Percentiles rank a stretch among this genome's conserved stretches.
phyloP scores from a whole-genome alignment of 2,888 invertebrate species.

The Mycogona germanica region DNA sequence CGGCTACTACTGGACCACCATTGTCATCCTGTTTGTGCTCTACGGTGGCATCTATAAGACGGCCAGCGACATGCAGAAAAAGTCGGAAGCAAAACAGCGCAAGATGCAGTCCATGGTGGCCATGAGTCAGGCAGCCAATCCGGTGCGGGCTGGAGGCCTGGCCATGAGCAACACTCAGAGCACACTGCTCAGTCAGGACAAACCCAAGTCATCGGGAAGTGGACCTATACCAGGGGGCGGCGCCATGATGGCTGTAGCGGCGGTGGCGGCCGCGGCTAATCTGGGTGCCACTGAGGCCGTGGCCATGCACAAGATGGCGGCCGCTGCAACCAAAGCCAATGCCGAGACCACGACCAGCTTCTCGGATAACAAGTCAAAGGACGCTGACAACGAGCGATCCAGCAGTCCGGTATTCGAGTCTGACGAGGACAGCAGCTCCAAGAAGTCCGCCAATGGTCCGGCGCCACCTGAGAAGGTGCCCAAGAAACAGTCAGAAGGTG shows the following conservation, averaged over 20 bases:
- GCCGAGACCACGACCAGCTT: constrained; percentile 39
- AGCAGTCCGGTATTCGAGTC: constrained; percentile 89
- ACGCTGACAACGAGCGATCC: constrained; percentile 55
- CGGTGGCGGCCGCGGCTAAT: constrained; percentile 17
- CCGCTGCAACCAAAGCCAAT: constrained; percentile 44
- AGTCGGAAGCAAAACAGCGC: constrained; percentile 88
- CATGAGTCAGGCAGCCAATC: constrained; percentile 32
- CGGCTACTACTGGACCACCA: constrained; percentile 94
- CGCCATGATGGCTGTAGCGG: not conserved
- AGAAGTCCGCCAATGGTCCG: too few species aligned
- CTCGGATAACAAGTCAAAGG: constrained; percentile 24
- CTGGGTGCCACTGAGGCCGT: constrained; percentile 18
- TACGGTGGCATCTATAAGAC: constrained; percentile 97
- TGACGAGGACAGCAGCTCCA: constrained; percentile 55
- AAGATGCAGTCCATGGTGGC: constrained; percentile 94
- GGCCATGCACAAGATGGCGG: constrained; percentile 40
- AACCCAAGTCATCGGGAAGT: constrained; percentile 43
- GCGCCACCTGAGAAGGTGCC: constrained; percentile 24
- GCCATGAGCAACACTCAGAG: constrained; percentile 64
- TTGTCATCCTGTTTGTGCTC: constrained; percentile 85
- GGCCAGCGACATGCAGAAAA: constrained; percentile 94
- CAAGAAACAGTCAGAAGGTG: constrained; percentile 22
- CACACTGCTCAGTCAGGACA: constrained; percentile 55
- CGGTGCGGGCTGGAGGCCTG: constrained; percentile 44
- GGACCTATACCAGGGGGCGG: constrained; percentile 11